phyloP scores from a whole-genome alignment of 2,888 invertebrate genomes.

The Hetaerina titia region DNA sequence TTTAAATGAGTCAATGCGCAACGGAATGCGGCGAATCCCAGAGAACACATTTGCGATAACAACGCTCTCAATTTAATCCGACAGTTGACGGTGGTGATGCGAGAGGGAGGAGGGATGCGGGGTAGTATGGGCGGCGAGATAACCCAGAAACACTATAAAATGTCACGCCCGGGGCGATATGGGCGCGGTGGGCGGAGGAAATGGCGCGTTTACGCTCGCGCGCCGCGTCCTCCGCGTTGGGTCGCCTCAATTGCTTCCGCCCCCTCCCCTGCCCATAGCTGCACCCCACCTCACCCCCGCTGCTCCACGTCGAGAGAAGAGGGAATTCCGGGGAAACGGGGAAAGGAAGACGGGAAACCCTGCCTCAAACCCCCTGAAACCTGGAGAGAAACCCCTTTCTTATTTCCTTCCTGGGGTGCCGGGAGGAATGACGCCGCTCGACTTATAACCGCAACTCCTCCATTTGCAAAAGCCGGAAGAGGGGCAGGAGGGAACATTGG shows the following conservation, averaged over 20 bases:
- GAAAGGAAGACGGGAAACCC: not conserved
- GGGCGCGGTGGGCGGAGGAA: not conserved
- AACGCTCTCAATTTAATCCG: not conserved
- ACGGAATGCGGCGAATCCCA: not conserved
- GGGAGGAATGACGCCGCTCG: not conserved
- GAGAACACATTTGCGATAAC: not conserved
- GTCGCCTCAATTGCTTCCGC: not conserved
- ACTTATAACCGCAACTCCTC: not conserved
- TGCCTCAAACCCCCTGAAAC: not conserved
- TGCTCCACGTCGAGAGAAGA: not conserved
- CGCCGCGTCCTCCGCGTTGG: not conserved
- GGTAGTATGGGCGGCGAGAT: not conserved
- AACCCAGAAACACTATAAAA: too few relatives aligned
- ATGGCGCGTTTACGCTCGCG: too few relatives aligned
- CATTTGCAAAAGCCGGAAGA: not conserved
- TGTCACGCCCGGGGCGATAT: not conserved
- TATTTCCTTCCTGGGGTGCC: not conserved
- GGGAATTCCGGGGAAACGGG: not conserved
- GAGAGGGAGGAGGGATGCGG: not conserved
- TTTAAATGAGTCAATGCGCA: not conserved
- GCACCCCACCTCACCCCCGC: not conserved
- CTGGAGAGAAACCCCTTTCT: not conserved
- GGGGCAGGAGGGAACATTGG: not conserved
- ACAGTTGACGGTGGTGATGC: not conserved
- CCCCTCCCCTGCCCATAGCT: too few relatives aligned